These are phyloP conservation scores for Standfussiana lucernea DNA, from an alignment of 2,888 invertebrate genomes.

Conservation along the genomic window DNA sequence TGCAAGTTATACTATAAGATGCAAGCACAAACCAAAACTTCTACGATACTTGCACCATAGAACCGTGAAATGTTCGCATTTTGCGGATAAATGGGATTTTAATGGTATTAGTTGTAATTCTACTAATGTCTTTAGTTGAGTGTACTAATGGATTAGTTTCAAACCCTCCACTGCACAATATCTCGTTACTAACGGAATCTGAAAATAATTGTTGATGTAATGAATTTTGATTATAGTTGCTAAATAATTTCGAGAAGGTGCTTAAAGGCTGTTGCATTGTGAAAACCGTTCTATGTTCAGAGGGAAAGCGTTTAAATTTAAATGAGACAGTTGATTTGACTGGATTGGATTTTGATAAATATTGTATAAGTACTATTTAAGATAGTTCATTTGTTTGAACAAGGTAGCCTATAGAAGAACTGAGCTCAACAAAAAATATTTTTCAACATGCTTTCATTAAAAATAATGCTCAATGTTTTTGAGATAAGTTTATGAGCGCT, in stretches of 20 bases:
- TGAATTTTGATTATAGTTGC: slow-evolving; percentile 45
- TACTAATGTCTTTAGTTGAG: slow-evolving; percentile 81
- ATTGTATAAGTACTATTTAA: neutral
- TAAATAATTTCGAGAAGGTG: neutral
- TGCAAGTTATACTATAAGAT: slow-evolving; percentile 22
- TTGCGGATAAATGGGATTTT: slow-evolving; percentile 80
- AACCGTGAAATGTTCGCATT: slow-evolving; percentile 65
- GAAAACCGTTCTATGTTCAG: slow-evolving; percentile 7
- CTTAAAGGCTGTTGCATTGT: neutral
- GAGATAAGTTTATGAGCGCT: no score
- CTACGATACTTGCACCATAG: slow-evolving; percentile 57
- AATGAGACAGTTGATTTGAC: neutral
- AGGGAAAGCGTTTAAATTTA: neutral
- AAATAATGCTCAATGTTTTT: no score
- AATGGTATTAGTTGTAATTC: slow-evolving; percentile 82
- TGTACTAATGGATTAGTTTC: slow-evolving; percentile 77
- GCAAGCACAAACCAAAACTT: slow-evolving; percentile 63
- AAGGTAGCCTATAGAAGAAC: neutral
- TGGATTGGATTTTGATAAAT: neutral
- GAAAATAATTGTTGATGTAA: slow-evolving; percentile 55
- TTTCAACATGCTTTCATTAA: no score
- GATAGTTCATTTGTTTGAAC: neutral
- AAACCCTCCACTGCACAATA: slow-evolving; percentile 60
- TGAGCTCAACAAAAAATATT: no score
- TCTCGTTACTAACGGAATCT: slow-evolving; percentile 59